These are phyloP conservation scores for Anguilla pacifica DNA, from an alignment of 2,797 vertebrate species.

Conservation along the genomic window DNA sequence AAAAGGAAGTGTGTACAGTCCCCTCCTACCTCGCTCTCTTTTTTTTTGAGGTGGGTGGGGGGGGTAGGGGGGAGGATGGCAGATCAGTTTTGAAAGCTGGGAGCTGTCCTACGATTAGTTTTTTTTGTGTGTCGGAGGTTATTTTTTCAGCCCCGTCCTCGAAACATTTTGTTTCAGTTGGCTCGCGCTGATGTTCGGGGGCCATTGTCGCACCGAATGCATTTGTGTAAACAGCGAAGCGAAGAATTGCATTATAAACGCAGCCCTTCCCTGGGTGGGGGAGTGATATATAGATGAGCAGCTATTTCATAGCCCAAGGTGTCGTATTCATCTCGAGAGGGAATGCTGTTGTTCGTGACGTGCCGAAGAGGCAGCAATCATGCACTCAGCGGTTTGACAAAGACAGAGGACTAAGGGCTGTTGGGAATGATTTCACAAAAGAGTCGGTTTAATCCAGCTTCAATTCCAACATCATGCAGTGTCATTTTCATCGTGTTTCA, in stretches of 20 bases:
- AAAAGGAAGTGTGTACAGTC: constrained; percentile 67
- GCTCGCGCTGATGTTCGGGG: constrained; percentile 57
- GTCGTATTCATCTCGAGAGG: constrained; percentile 65
- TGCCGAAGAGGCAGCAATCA: constrained; percentile 29
- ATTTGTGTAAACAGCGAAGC: constrained; percentile 67
- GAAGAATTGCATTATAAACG: constrained; percentile 56
- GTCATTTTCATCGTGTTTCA: background rate
- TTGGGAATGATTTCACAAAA: background rate
- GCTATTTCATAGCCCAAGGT: constrained; percentile 67
- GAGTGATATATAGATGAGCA: constrained; percentile 29
- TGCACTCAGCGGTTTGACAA: background rate
- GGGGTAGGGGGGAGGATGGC: constrained; percentile 53
- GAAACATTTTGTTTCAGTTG: constrained; percentile 48
- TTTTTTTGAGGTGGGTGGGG: background rate
- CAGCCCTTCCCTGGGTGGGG: constrained; percentile 59
- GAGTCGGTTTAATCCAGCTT: constrained; percentile 1
- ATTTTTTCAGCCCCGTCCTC: constrained; percentile 49
- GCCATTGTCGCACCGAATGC: constrained; percentile 61
- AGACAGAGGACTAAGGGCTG: background rate
- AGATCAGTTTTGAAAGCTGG: constrained; percentile 62
- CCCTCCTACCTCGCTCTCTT: constrained; percentile 48
- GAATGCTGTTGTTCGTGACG: constrained; percentile 61
- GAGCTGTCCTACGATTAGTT: constrained; percentile 44
- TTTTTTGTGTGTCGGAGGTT: constrained; percentile 56
- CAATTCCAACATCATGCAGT: background rate